Percentiles rank a stretch among this genome's conserved stretches.
phyloP scores from a whole-genome alignment of 2,113 vertebrate genomes.

The Galeopterus variegatus region DNA sequence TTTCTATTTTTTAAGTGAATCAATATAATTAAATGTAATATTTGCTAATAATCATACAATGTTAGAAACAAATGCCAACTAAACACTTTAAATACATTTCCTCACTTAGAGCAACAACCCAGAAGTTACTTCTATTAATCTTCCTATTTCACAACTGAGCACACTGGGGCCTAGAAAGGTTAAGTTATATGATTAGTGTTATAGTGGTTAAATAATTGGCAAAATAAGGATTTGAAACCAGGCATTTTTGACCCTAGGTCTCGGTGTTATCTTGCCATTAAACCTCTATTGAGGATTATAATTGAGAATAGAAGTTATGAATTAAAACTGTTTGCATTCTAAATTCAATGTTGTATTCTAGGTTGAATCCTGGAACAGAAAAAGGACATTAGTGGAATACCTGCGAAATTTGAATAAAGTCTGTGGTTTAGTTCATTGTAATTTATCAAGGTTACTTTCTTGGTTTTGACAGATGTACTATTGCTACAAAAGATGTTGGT shows the following conservation, averaged over 20 bases:
- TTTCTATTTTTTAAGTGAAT: not conserved
- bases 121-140: not conserved
- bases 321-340: not conserved
- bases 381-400: not conserved
- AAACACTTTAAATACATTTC: not conserved
- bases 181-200: not conserved
- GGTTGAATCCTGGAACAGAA: not conserved
- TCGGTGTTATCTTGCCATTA: not conserved
- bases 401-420: not conserved
- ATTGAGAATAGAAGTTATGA: not conserved
- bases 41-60: constrained; percentile 1
- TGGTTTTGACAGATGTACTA: not conserved
- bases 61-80: not conserved
- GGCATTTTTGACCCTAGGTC: not conserved
- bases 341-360: not conserved
- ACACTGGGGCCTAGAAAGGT: not conserved
- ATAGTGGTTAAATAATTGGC: not conserved
- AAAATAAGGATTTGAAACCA: not conserved
- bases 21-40: not conserved
- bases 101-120: not conserved
- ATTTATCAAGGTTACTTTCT: not conserved
- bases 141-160: not conserved
- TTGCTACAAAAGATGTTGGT: not conserved
- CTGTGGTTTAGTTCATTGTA: not conserved
- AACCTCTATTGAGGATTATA: not conserved